Base-by-base conservation (phyloP, 1,140 invertebrate genomes). In the Caenorhabditis latens region DNA sequence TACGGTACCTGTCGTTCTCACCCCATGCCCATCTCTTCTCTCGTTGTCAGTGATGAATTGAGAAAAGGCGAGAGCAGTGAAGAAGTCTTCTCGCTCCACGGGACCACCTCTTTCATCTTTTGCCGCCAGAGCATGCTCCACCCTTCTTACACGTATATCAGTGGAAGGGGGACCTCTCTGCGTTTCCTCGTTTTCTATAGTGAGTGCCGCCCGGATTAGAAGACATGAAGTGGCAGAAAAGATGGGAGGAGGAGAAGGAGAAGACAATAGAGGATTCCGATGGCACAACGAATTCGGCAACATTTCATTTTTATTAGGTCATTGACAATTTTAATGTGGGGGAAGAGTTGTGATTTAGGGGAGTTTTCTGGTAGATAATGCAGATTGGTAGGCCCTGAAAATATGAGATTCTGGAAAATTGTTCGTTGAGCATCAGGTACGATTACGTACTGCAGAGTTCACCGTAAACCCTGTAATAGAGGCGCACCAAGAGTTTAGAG, bases 1-100 rank as follows among this genome's bases (percentile, higher is more conserved):
- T 79, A 79, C 71, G 71, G 71, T 79, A 79, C 71, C 71, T 79
- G 71, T 79, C 71, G 71, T 79, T 79, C 71, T 79, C 71, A 79
- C 71, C 71, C 71, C 40, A 43, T 79, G 13, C 21, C 40, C 71
- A 46, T 48, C 71, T 24, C 42, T 7, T 19, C 4, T n/a, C 11
- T 42, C 43, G 19, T 9, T 24, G 71, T 50, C 71, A 50, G 71
- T 79, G 71, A 79, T 79, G 71, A 79, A 79, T 79, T 79, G 71
- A 79, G n/a, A 21, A 24, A 9, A 40, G 24, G 46, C 40, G 65
- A 71, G 65, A 46, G 65, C 40, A 71, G 46, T 0, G 4, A 40
- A 46, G 40, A 32, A 6, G 24, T 24, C 21, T 65, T 32, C 32
- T 32, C 32, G 32, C 32, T 32, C 32, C 32, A 32, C 32, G 32